Evolutionary conservation across 2,888 invertebrate species (phyloP).

Genomic region (Corythucha ciliata): DNA sequence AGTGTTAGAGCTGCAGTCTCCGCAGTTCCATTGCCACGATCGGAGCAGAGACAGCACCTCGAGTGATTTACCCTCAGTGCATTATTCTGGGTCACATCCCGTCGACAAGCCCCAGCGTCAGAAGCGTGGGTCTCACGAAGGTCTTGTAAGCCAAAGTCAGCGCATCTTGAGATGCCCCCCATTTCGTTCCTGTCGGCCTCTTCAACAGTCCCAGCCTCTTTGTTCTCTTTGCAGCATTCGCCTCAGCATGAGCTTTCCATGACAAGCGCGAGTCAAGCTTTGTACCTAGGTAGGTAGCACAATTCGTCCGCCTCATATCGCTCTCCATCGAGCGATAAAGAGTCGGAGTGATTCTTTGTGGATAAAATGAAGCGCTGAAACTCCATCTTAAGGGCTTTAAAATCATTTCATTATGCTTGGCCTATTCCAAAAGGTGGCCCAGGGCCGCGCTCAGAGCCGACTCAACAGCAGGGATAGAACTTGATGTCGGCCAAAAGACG

Average conservation of each 20-base stretch:
- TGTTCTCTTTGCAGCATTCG: neutral
- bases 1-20: neutral
- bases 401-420: neutral
- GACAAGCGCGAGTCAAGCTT: neutral
- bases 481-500: neutral
- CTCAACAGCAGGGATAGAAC: constrained; percentile 3
- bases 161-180: constrained; percentile 5
- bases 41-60: neutral
- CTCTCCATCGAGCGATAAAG: neutral
- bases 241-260: neutral
- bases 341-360: neutral
- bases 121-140: constrained; percentile 7
- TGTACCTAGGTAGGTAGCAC: constrained; percentile 1
- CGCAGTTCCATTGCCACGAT: constrained; percentile 2
- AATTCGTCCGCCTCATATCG: neutral
- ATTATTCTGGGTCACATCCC: constrained; percentile 6
- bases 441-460: neutral
- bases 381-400: constrained; percentile 1
- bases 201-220: constrained; percentile 2
- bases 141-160: constrained; percentile 1
- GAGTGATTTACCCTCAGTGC: neutral
- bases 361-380: neutral
- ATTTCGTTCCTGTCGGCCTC: neutral
- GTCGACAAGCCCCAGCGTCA: neutral
- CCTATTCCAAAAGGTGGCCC: constrained; percentile 5